phyloP scores from a whole-genome alignment of 1,140 invertebrate species.

The Platorchestia sp. region DNA sequence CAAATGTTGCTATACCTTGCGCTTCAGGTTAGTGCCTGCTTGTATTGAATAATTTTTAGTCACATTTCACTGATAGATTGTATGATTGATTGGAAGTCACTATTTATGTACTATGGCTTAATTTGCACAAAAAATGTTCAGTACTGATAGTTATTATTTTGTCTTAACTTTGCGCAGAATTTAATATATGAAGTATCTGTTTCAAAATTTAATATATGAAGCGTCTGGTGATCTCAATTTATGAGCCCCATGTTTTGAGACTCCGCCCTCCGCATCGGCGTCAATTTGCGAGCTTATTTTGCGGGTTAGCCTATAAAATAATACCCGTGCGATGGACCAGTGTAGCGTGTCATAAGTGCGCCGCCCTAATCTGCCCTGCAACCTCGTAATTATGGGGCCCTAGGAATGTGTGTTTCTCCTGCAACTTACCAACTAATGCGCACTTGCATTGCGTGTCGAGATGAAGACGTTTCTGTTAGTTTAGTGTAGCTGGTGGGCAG shows the following conservation, averaged over 20 bases:
- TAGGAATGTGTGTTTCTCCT: background rate
- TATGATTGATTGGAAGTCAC: no score
- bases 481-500: background rate
- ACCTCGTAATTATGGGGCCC: background rate
- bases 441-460: background rate
- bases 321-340: background rate
- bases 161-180: no score
- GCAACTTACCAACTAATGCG: background rate
- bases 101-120: no score
- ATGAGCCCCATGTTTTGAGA: background rate
- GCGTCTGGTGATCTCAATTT: background rate
- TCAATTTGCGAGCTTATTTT: background rate
- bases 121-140: no score
- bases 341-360: background rate
- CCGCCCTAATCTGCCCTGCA: background rate
- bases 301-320: slow-evolving; percentile 14
- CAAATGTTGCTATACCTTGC: no score
- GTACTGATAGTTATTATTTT: no score
- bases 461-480: background rate
- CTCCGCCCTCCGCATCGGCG: background rate
- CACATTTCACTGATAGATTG: no score
- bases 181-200: background rate
- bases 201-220: background rate
- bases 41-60: no score
- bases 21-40: no score